Evolutionary conservation across 2,797 vertebrate genomes (phyloP).

Genomic region (Enteromius trimaculatus): DNA sequence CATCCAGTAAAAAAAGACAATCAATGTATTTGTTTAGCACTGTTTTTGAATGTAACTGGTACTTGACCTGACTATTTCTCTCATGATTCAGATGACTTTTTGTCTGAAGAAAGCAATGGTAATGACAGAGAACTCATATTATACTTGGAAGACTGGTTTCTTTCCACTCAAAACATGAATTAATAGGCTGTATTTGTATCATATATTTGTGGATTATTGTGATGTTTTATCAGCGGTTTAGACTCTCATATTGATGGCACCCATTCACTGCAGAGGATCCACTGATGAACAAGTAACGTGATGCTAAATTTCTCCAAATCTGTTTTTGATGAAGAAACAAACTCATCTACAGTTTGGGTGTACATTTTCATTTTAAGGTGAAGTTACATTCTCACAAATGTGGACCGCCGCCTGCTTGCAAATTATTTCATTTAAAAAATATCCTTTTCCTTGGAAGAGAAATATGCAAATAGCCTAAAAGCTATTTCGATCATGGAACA

Average conservation of each 20-base stretch:
- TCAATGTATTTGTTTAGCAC: neutral
- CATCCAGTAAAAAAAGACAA: neutral
- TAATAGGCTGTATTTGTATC: too few relatives aligned
- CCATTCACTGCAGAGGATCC: neutral
- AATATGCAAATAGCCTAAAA: neutral
- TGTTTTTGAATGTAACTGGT: neutral
- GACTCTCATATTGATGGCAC: neutral
- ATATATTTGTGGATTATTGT: neutral
- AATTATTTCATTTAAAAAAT: neutral
- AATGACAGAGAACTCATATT: neutral
- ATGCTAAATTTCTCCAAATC: neutral
- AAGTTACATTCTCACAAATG: neutral
- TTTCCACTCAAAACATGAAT: too few relatives aligned
- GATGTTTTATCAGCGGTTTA: neutral
- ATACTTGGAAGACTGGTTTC: neutral
- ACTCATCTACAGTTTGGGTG: neutral
- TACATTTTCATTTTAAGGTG: neutral
- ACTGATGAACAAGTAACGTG: neutral
- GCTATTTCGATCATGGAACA: neutral
- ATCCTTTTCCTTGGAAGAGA: neutral
- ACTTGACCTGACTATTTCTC: neutral
- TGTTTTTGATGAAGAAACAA: neutral
- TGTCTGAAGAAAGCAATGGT: neutral
- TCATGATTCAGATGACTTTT: neutral
- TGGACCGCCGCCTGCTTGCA: neutral